phyloP scores from a whole-genome alignment of 2,888 invertebrate genomes.

The Andrena trimmerana region DNA sequence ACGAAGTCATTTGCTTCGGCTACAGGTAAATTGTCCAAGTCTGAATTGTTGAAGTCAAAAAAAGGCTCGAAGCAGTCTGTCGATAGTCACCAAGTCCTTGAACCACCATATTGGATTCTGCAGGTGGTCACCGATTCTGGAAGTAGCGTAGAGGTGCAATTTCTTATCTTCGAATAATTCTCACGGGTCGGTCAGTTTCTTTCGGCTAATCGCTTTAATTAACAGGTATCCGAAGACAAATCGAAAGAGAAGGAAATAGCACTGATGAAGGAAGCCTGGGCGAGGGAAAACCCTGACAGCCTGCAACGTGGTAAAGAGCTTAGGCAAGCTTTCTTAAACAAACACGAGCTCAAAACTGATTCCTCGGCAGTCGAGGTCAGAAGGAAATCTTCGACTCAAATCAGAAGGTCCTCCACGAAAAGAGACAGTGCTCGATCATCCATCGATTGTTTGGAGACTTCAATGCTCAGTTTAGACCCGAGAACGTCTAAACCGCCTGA shows the following conservation, averaged over 20 bases:
- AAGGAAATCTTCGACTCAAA: not conserved
- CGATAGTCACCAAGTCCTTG: constrained; percentile 21
- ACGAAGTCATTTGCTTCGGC: constrained; percentile 20
- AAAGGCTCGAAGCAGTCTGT: constrained; percentile 29
- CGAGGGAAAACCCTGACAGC: constrained; percentile 61
- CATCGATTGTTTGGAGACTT: not conserved
- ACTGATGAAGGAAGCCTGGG: constrained; percentile 67
- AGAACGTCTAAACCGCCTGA: constrained; percentile 45
- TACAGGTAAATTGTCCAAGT: constrained; percentile 16
- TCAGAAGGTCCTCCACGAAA: not conserved
- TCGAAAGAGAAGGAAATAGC: constrained; percentile 62
- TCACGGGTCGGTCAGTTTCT: not conserved
- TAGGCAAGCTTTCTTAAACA: constrained; percentile 63
- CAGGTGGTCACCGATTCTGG: constrained; percentile 67
- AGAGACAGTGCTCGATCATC: not conserved
- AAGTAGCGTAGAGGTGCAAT: constrained; percentile 57
- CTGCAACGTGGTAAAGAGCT: constrained; percentile 66
- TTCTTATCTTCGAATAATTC: not conserved
- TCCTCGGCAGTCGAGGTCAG: not conserved
- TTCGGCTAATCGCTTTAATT: not conserved
- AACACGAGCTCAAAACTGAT: constrained; percentile 13
- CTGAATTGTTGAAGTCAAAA: constrained; percentile 4
- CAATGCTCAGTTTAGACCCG: not conserved
- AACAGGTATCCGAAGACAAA: constrained; percentile 62
- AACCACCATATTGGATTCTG: constrained; percentile 72